Conservation (phyloP, 2,888 invertebrate species). For the Cataglyphis livida region DNA sequence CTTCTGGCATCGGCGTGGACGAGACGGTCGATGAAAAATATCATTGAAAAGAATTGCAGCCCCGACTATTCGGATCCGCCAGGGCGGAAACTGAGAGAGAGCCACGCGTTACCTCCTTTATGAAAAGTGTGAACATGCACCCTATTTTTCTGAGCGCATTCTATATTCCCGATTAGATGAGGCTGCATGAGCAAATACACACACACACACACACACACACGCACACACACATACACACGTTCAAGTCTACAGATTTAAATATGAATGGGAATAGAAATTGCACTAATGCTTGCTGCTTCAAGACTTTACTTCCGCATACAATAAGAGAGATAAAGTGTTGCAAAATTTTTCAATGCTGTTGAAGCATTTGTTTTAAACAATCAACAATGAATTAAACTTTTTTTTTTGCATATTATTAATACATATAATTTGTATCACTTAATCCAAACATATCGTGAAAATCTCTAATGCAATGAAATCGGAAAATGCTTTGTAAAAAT, state of each 20-base stretch:
- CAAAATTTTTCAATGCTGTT: background rate
- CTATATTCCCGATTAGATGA: conserved; percentile 44
- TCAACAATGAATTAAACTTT: background rate
- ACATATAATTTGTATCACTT: background rate
- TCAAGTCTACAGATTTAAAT: background rate
- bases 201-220: too few species aligned
- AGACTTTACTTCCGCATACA: background rate
- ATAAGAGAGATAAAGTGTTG: background rate
- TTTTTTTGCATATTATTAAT: background rate
- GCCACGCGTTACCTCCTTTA: conserved; percentile 42
- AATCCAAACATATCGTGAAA: background rate
- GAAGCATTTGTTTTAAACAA: background rate
- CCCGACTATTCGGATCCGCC: conserved; percentile 34
- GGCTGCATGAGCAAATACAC: background rate
- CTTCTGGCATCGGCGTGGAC: conserved; percentile 48
- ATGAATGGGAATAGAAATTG: background rate
- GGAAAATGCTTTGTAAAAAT: background rate
- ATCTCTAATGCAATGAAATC: background rate
- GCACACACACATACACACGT: too few species aligned
- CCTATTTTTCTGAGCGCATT: conserved; percentile 36
- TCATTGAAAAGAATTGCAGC: conserved; percentile 40
- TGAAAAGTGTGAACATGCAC: conserved; percentile 48
- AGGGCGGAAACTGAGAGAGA: conserved; percentile 32
- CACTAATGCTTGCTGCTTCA: background rate
- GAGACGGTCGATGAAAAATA: conserved; percentile 51